These are phyloP conservation scores for Alligator mississippiensis DNA, from an alignment of 2,113 vertebrate genomes.

Conservation along the genomic window DNA sequence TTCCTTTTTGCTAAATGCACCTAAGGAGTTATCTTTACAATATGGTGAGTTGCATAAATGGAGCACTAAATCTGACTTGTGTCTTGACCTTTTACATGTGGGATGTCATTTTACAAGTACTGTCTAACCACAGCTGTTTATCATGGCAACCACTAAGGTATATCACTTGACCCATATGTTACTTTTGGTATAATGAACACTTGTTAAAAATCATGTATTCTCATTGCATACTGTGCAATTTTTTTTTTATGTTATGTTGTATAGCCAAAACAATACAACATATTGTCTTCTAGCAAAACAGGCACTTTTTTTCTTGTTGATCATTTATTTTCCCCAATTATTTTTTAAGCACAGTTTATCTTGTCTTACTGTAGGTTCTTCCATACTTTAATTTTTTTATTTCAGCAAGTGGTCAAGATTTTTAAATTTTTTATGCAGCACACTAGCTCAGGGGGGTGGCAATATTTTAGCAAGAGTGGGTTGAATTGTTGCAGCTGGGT, in stretches of 20 bases:
- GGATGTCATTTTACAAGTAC: background rate
- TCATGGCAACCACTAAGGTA: background rate
- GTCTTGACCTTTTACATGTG: constrained; percentile 5
- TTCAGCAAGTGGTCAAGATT: no score
- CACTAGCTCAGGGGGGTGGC: no score
- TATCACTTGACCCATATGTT: background rate
- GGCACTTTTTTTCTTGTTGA: background rate
- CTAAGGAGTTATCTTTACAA: background rate
- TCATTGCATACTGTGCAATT: background rate
- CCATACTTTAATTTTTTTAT: no score
- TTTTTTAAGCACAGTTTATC: constrained; percentile 32
- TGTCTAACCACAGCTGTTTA: background rate
- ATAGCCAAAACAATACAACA: background rate
- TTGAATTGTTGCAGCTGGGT: no score
- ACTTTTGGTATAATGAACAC: constrained; percentile 20
- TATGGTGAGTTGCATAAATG: background rate
- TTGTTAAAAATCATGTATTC: background rate
- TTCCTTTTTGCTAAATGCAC: background rate
- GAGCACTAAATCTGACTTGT: background rate
- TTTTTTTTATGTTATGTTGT: constrained; percentile 37
- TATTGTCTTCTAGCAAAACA: background rate
- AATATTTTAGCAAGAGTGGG: no score
- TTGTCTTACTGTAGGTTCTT: no score
- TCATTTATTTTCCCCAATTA: constrained; percentile 44
- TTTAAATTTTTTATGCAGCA: no score